Evolutionary conservation across 2,797 vertebrate species (phyloP).

Genomic region (Champsocephalus gunnari): DNA sequence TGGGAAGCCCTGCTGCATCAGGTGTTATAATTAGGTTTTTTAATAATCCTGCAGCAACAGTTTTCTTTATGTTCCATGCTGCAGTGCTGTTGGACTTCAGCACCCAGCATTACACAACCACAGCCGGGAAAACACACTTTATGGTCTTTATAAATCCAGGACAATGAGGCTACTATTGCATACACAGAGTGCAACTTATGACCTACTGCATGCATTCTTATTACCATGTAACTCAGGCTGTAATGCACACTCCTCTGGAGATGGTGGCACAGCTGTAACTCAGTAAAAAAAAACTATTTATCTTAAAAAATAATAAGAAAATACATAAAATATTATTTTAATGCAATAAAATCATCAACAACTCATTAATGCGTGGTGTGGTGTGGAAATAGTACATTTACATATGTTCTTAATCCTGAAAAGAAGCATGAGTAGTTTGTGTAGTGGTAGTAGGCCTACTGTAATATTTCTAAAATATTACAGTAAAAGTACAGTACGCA

Average conservation of each 20-base stretch:
- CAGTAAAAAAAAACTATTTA: background rate
- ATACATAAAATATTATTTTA: background rate
- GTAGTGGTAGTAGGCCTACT: too few species aligned
- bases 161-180: slow-evolving; percentile 38
- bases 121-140: slow-evolving; percentile 44
- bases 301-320: background rate
- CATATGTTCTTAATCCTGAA: background rate
- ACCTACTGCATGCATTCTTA: background rate
- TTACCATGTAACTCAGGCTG: slow-evolving; percentile 6
- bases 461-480: background rate
- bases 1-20: slow-evolving; percentile 34
- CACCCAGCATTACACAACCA: slow-evolving; percentile 41
- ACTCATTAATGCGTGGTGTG: background rate
- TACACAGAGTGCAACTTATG: background rate
- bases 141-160: slow-evolving; percentile 26
- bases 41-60: slow-evolving; percentile 47
- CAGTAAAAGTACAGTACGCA: background rate
- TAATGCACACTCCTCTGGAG: slow-evolving; percentile 3
- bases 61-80: slow-evolving; percentile 43
- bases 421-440: background rate
- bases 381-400: too few species aligned
- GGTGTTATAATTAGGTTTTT: slow-evolving; percentile 44
- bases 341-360: background rate
- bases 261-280: slow-evolving; percentile 50
- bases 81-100: slow-evolving; percentile 34